Conservation (phyloP, 2,797 vertebrate genomes). For the Myripristis jacobus region DNA sequence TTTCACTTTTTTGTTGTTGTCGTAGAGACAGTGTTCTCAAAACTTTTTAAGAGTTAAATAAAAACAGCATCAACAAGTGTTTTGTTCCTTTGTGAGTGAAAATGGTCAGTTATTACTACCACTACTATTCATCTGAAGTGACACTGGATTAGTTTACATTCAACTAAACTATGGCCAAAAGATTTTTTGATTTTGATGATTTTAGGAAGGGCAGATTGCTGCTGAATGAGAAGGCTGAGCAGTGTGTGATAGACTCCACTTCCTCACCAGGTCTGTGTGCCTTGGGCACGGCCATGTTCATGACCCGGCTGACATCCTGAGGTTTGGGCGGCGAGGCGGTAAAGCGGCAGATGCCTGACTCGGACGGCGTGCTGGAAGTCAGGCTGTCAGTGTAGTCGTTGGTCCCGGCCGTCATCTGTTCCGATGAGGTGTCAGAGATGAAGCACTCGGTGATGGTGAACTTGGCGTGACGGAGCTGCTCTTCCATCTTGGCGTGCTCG, state of each 20-base stretch:
- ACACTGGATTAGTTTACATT: not conserved
- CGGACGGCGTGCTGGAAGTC: conserved; percentile 98
- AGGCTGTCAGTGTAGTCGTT: conserved; percentile 99
- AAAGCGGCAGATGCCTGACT: conserved; percentile 99
- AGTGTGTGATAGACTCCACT: not conserved
- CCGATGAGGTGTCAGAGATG: conserved; percentile 98
- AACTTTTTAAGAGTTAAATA: too few species aligned
- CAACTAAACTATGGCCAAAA: not conserved
- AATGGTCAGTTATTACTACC: too few species aligned
- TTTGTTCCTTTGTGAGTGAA: too few species aligned
- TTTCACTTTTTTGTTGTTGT: too few species aligned
- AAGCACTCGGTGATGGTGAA: conserved; percentile 99
- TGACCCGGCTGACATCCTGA: conserved; percentile 95
- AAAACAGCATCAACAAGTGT: too few species aligned
- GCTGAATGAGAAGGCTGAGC: not conserved
- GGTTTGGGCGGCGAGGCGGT: conserved; percentile 98
- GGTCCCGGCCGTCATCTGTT: conserved; percentile 98
- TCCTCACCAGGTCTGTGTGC: conserved; percentile 97
- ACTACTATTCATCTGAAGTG: not conserved
- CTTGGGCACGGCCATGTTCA: conserved; percentile 98
- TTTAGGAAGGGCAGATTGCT: too few species aligned
- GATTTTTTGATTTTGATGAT: not conserved
- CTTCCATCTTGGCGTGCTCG: conserved; percentile 99
- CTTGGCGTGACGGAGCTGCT: conserved; percentile 98
- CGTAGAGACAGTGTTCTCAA: too few species aligned